These are phyloP conservation scores for Petroica traversi DNA, from an alignment of 2,113 vertebrate species.

Conservation along the genomic window DNA sequence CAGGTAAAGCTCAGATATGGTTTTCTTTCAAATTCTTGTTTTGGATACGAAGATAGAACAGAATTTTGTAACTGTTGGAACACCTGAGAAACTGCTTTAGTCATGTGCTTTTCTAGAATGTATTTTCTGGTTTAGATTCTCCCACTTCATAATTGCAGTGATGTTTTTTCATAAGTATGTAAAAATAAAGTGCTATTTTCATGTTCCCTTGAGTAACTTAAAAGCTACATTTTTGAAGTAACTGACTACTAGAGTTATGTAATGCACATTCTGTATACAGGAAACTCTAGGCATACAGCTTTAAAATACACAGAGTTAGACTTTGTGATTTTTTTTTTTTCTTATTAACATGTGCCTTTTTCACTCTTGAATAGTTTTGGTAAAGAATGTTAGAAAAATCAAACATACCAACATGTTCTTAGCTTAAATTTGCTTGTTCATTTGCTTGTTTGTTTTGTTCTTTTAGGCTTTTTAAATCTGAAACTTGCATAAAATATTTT, in stretches of 20 bases:
- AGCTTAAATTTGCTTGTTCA: not conserved
- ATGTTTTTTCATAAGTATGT: not conserved
- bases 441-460: not conserved
- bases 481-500: not conserved
- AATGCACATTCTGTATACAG: not conserved
- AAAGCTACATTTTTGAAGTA: not conserved
- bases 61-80: not conserved
- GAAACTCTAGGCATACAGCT: not conserved
- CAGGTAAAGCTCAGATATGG: not conserved
- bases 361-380: not conserved
- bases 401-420: not conserved
- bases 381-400: not conserved
- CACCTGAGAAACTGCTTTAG: not conserved
- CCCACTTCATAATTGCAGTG: not conserved
- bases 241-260: not conserved
- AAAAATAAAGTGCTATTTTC: not conserved
- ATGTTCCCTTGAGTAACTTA: not conserved
- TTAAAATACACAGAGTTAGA: not conserved
- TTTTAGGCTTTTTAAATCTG: not conserved
- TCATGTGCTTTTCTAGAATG: not conserved
- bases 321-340: not conserved
- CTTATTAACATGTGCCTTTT: not conserved
- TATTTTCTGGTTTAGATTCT: not conserved
- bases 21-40: not conserved
- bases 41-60: not conserved